Conservation (phyloP, 2,797 vertebrate genomes). For the Orientallactaga sibirica region DNA sequence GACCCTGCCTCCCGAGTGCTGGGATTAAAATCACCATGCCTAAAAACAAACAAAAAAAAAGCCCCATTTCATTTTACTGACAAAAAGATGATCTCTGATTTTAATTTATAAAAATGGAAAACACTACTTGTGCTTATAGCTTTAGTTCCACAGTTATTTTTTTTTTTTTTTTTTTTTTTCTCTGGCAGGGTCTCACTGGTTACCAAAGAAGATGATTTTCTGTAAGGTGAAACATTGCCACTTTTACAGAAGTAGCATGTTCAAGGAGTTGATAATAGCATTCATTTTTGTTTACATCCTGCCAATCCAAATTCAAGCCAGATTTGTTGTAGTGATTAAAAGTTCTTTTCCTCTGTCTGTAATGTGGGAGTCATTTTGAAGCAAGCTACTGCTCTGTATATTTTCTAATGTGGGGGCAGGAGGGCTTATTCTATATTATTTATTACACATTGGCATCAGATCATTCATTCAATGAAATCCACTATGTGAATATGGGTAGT, state of each 20-base stretch:
- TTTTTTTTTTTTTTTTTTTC: too few species aligned
- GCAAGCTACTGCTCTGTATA: background rate
- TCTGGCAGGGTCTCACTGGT: too few species aligned
- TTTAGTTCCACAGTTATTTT: too few species aligned
- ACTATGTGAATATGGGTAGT: background rate
- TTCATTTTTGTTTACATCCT: background rate
- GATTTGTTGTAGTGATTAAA: constrained; percentile 12
- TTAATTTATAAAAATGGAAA: too few species aligned
- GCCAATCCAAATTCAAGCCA: constrained; percentile 54
- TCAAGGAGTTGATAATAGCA: constrained; percentile 30
- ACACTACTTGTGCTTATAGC: too few species aligned
- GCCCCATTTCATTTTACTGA: constrained; percentile 70
- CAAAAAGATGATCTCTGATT: too few species aligned
- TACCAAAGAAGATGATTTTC: constrained; percentile 39
- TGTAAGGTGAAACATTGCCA: background rate
- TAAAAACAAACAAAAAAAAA: too few species aligned
- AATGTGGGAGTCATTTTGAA: constrained; percentile 23
- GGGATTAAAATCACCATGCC: too few species aligned
- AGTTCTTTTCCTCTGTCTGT: background rate
- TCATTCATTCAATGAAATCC: background rate
- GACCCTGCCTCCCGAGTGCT: too few species aligned
- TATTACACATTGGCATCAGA: background rate
- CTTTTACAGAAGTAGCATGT: constrained; percentile 21
- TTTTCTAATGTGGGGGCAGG: background rate
- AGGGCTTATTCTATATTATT: background rate